Percentiles rank a stretch among this genome's conserved stretches.
These are phyloP conservation scores for Etheostoma perlongum DNA, from an alignment of 2,797 vertebrate genomes.

Conservation along the genomic window DNA sequence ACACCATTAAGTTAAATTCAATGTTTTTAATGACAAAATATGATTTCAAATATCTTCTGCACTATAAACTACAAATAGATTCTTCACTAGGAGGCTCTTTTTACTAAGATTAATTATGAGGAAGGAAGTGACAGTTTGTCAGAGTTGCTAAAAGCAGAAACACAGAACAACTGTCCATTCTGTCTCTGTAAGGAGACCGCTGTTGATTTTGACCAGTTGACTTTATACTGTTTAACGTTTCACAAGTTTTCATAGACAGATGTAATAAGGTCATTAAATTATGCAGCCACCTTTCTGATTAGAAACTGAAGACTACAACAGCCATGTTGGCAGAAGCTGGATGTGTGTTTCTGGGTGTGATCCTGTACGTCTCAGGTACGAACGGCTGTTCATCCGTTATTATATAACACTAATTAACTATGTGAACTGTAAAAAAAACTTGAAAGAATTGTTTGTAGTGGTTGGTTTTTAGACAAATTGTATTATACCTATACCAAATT, in stretches of 20 bases:
- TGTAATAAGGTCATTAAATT: not conserved
- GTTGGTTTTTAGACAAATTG: not conserved
- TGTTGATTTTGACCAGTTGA: not conserved
- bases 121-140: not conserved
- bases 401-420: not conserved
- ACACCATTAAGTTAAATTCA: not conserved
- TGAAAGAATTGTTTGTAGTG: not conserved
- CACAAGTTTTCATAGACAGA: not conserved
- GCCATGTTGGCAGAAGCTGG: conserved; percentile 19
- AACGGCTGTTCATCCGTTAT: not conserved
- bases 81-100: not conserved
- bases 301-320: not conserved
- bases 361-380: conserved; percentile 25
- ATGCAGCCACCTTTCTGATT: not conserved
- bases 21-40: not conserved
- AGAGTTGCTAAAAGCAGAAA: not conserved
- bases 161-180: not conserved
- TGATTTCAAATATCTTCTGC: not conserved
- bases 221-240: not conserved
- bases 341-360: not conserved
- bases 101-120: not conserved
- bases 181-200: not conserved
- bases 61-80: not conserved
- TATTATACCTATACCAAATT: no score
- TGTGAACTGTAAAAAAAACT: not conserved